phyloP scores from a whole-genome alignment of 2,888 invertebrate species.

The Crioceris asparagi region DNA sequence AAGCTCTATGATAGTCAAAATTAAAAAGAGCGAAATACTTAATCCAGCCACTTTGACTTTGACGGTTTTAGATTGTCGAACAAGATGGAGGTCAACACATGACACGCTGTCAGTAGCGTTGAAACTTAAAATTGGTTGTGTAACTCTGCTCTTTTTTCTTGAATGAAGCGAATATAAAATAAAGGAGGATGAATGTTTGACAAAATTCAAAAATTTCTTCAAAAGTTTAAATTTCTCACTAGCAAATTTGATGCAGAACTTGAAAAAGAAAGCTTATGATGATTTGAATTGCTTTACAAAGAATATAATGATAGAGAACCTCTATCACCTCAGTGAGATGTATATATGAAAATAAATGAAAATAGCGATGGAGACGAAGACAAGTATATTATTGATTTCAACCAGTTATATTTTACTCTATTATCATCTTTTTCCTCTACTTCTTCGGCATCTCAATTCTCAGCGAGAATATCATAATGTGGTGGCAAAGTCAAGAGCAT shows the following conservation, averaged over 20 bases:
- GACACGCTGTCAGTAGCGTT: constrained; percentile 6
- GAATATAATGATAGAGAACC: neutral
- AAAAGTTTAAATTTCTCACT: constrained; percentile 11
- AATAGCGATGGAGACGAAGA: constrained; percentile 2
- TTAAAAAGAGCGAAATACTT: neutral
- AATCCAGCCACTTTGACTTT: constrained; percentile 1
- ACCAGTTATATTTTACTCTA: neutral
- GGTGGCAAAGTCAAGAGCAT: too few species aligned
- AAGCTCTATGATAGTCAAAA: constrained; percentile 1
- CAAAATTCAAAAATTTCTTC: constrained; percentile 7
- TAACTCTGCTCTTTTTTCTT: neutral
- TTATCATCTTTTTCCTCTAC: neutral
- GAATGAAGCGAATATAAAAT: constrained; percentile 1
- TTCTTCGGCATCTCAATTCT: too few species aligned
- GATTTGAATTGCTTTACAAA: constrained; percentile 1
- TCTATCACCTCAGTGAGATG: neutral
- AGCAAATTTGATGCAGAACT: constrained; percentile 13
- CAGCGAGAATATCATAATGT: constrained; percentile 10
- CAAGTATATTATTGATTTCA: constrained; percentile 1
- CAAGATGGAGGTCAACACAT: constrained; percentile 7
- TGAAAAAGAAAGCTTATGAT: neutral
- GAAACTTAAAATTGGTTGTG: neutral
- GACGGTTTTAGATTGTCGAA: constrained; percentile 4
- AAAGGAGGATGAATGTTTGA: neutral
- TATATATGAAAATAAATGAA: constrained; percentile 1